Evolutionary conservation across 2,888 invertebrate genomes (phyloP).

Genomic region (Heteropelma amictum): DNA sequence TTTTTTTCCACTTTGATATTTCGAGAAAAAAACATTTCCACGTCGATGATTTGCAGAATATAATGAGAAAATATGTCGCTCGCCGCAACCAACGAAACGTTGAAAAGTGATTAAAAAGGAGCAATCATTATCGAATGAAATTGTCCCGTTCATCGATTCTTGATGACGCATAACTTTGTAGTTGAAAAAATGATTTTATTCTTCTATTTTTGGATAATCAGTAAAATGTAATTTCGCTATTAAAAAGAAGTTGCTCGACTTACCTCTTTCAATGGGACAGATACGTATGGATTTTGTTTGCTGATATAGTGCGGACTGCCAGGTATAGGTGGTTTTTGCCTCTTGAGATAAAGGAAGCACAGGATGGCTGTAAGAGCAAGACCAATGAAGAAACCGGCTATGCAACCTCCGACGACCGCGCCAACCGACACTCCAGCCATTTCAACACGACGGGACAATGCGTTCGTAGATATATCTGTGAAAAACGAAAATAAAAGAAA

Average conservation of each 20-base stretch:
- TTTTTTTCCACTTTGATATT: neutral
- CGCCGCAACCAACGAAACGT: no score
- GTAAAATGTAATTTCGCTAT: neutral
- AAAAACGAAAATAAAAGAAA: neutral
- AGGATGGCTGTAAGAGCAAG: constrained; percentile 75
- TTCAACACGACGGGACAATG: constrained; percentile 65
- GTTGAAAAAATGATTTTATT: neutral
- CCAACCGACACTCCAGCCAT: constrained; percentile 79
- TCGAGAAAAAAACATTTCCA: neutral
- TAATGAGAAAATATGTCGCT: no score
- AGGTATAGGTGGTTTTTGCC: constrained; percentile 81
- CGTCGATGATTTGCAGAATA: no score
- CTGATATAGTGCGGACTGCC: constrained; percentile 90
- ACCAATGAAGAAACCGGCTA: constrained; percentile 78
- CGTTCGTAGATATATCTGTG: constrained; percentile 63
- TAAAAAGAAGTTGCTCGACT: constrained; percentile 68
- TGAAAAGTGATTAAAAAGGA: no score
- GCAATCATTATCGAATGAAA: no score
- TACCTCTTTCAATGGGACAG: constrained; percentile 89
- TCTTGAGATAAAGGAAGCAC: constrained; percentile 79
- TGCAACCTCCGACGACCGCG: constrained; percentile 78
- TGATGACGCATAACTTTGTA: no score
- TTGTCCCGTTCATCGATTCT: no score
- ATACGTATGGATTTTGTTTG: constrained; percentile 91
- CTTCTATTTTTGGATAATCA: neutral